Base-by-base conservation (phyloP, 2,888 invertebrate species). In the Eupithecia insigniata region DNA sequence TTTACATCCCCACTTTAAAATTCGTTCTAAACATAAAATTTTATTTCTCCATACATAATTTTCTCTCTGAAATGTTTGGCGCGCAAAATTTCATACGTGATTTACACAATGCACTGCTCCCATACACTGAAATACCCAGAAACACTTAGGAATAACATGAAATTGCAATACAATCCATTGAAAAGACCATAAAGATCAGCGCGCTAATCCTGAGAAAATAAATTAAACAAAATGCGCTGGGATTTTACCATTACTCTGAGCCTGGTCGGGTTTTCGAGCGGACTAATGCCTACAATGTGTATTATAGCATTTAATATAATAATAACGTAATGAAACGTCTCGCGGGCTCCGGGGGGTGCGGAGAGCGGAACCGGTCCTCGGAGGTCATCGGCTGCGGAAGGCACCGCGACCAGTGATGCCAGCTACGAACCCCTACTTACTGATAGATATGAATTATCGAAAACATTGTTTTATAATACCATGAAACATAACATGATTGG, bases 311-410 rank as follows among this genome's bases (percentile, higher is more conserved):
- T 94, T 93, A 94, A 93, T 94, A 94, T 93, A 93, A 94, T 94
- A 94, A 94, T 94, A 94, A 92, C 91, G 93, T 94, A 94, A 94
- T 94, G 94, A 94, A 94, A 92, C 91, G 92, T 91, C 92, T 92
- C 89, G 88, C 84, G 85, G 80, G 83, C 83, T 82, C 26, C 22
- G 78, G 80, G 71, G 82, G 83, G 84, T 83, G 75, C 77, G 75
- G 80, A 81, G 80, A 76, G 79, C 80, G 84, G 89, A 93, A 94
- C 94, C 94, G 94, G 94, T 94, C 90, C 82, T 81, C 87, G 85
- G 94, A 93, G 94, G 94, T 94, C 94, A 94, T 94, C 94, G 94
- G 87, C 94, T 89, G 92, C 88, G 88, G 55, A 55, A 87, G 90
- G 92, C 93, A 92, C 92, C 93, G 92, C 91, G 92, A 90, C 89